Percentiles rank a stretch among this genome's conserved stretches.
phyloP scores from a whole-genome alignment of 2,888 invertebrate species.

The Adineta ricciae region DNA sequence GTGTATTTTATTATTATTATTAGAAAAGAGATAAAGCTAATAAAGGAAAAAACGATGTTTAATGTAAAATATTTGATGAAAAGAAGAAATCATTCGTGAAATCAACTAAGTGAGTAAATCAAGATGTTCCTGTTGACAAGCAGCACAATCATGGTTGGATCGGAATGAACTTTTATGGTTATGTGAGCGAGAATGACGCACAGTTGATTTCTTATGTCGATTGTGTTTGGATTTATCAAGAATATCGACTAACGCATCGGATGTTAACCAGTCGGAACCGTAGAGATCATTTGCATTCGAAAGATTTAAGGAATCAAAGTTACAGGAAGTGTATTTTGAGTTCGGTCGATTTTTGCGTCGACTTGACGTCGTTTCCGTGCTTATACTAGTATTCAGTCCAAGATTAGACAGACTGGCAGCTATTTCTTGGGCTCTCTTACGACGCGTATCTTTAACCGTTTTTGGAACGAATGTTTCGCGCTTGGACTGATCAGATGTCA shows the following conservation, averaged over 20 bases:
- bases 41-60: background rate
- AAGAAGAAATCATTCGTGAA: background rate
- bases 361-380: background rate
- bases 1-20: slow-evolving; percentile 9
- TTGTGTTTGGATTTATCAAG: background rate
- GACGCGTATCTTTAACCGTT: background rate
- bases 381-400: background rate
- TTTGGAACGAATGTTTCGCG: background rate
- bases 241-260: background rate
- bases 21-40: background rate
- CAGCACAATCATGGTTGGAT: background rate
- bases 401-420: background rate
- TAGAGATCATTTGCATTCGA: background rate
- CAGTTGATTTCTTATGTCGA: background rate
- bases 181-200: background rate
- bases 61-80: background rate
- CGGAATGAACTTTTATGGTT: background rate
- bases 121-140: background rate
- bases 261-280: background rate
- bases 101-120: background rate
- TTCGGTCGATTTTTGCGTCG: background rate
- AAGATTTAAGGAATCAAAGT: background rate
- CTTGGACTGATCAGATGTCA: background rate
- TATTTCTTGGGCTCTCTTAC: background rate
- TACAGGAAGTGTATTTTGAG: background rate